These are phyloP conservation scores for Euborellia annulipes DNA, from an alignment of 1,140 invertebrate species.

Conservation along the genomic window DNA sequence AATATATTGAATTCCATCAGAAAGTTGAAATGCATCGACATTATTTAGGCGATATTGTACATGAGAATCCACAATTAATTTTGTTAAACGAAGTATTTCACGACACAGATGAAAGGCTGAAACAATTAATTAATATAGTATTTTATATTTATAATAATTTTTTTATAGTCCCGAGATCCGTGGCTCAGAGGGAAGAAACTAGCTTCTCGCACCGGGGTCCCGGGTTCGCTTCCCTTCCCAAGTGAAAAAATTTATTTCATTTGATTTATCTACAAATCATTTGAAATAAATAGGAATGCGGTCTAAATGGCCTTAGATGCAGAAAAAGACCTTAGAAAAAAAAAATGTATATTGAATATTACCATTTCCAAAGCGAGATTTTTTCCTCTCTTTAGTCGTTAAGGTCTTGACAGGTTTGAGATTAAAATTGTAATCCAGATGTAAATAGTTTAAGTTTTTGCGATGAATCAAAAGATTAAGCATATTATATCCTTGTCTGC, in stretches of 20 bases:
- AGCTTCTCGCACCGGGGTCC: too few species aligned
- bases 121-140: too few species aligned
- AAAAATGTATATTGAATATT: slow-evolving; percentile 19
- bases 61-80: slow-evolving; percentile 96
- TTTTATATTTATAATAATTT: too few species aligned
- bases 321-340: too few species aligned
- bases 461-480: slow-evolving; percentile 96
- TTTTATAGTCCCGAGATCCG: too few species aligned
- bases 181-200: too few species aligned
- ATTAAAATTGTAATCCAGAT: slow-evolving; percentile 99
- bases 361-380: slow-evolving; percentile 98
- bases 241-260: too few species aligned
- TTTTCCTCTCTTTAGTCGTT: slow-evolving; percentile 98
- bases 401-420: slow-evolving; percentile 98
- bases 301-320: too few species aligned
- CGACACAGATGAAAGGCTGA: slow-evolving; percentile 95
- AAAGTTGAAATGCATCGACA: slow-evolving; percentile 96
- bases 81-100: slow-evolving; percentile 93
- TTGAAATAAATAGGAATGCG: too few species aligned
- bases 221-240: too few species aligned
- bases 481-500: slow-evolving; percentile 99
- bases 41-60: slow-evolving; percentile 99
- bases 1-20: slow-evolving; percentile 98
- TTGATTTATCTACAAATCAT: too few species aligned
- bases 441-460: slow-evolving; percentile 98